These are phyloP conservation scores for Ectemnius continuus DNA, from an alignment of 2,888 invertebrate species.

Conservation along the genomic window DNA sequence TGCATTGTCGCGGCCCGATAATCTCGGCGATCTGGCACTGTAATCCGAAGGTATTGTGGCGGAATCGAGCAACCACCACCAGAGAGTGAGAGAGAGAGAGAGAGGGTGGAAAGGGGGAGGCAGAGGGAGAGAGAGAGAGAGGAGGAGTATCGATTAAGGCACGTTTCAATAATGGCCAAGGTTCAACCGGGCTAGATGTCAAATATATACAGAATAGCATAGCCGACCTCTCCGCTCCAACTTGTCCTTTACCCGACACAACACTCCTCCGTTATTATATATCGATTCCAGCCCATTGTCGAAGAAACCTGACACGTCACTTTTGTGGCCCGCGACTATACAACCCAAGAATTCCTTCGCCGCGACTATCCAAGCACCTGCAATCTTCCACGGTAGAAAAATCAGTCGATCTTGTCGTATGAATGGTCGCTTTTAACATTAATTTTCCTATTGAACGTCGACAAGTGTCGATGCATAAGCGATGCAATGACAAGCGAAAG, in stretches of 20 bases:
- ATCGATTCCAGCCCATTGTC: slow-evolving; percentile 16
- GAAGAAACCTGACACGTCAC: slow-evolving; percentile 5
- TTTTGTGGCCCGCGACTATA: neutral
- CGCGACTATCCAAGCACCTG: neutral
- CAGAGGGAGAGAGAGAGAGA: neutral
- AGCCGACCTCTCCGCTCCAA: slow-evolving; percentile 2
- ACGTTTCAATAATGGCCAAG: slow-evolving; percentile 42
- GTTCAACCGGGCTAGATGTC: slow-evolving; percentile 15
- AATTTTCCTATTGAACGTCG: too few species aligned
- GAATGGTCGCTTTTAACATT: too few species aligned
- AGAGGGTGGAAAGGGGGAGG: neutral
- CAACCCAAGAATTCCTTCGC: neutral
- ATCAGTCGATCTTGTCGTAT: too few species aligned
- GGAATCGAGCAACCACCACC: neutral
- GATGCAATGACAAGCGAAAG: too few species aligned
- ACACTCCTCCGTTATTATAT: slow-evolving; percentile 9
- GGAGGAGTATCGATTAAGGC: slow-evolving; percentile 50
- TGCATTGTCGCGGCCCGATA: slow-evolving; percentile 49
- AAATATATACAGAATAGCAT: slow-evolving; percentile 10
- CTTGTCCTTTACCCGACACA: neutral
- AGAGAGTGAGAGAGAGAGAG: neutral
- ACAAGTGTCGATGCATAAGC: too few species aligned
- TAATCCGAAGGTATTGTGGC: slow-evolving; percentile 36
- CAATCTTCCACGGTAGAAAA: too few species aligned
- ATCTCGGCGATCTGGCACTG: slow-evolving; percentile 38